These are phyloP conservation scores for Steinernema scapterisci DNA, from an alignment of 2,888 invertebrate species.

Conservation along the genomic window DNA sequence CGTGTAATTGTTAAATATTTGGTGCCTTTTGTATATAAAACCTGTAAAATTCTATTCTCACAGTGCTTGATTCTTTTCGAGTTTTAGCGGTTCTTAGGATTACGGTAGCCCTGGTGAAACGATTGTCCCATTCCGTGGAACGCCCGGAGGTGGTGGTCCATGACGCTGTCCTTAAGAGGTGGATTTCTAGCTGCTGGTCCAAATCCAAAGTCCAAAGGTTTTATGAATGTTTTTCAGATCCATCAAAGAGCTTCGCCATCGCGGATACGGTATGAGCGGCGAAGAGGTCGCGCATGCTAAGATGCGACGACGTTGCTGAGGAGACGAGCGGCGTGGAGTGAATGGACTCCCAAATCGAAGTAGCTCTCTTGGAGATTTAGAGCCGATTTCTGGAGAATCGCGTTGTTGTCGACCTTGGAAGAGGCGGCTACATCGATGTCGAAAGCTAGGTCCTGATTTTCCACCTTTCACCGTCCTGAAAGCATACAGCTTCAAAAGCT, in stretches of 20 bases:
- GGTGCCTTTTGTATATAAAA: conserved; percentile 57
- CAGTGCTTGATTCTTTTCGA: conserved; percentile 62
- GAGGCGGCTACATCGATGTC: conserved; percentile 68
- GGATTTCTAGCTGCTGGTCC: conserved; percentile 66
- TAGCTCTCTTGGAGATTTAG: conserved; percentile 70
- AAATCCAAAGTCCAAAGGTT: conserved; percentile 65
- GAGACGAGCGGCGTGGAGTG: conserved; percentile 69
- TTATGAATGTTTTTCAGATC: conserved; percentile 44
- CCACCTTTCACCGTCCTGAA: no score
- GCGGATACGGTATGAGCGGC: conserved; percentile 67
- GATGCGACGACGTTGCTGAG: conserved; percentile 60
- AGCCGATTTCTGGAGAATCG: conserved; percentile 63
- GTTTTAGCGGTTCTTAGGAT: conserved; percentile 67
- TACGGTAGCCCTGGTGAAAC: conserved; percentile 68
- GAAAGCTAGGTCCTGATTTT: no score
- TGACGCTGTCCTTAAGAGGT: conserved; percentile 70
- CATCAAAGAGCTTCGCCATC: conserved; percentile 68
- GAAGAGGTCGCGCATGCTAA: conserved; percentile 69
- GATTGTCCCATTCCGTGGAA: conserved; percentile 65
- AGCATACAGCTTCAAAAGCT: background rate
- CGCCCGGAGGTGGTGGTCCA: no score
- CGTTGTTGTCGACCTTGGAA: conserved; percentile 69
- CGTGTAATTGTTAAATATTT: conserved; percentile 42
- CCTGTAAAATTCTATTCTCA: conserved; percentile 50
- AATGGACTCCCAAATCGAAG: conserved; percentile 70